A percentile compares a stretch with the other conserved stretches of the same genome.
Evolutionary conservation across 1,140 invertebrate species (phyloP).

Genomic region (Scaptomyza montana): DNA sequence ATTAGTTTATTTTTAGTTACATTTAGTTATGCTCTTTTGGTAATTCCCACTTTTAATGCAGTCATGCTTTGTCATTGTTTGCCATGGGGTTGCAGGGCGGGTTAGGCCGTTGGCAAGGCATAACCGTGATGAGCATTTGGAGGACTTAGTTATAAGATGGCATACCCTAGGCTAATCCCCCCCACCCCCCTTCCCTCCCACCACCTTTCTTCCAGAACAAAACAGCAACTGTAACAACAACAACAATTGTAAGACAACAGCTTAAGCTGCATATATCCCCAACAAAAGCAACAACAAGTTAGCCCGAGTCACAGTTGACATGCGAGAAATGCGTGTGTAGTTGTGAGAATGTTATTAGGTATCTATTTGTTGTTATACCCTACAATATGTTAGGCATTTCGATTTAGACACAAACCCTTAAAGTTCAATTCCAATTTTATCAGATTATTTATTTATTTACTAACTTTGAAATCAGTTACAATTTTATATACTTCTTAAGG

Average conservation of each 20-base stretch:
- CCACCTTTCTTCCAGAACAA: not conserved
- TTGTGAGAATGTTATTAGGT: constrained; percentile 39
- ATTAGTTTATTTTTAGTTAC: constrained; percentile 1
- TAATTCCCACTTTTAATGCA: constrained; percentile 24
- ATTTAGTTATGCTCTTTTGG: not conserved
- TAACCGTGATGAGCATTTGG: constrained; percentile 34
- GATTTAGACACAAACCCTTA: not conserved
- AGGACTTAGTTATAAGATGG: constrained; percentile 41
- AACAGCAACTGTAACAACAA: not conserved
- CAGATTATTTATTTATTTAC: too few species aligned
- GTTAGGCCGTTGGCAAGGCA: constrained; percentile 1
- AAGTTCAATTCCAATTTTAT: not conserved
- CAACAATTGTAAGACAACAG: constrained; percentile 23
- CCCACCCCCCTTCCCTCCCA: not conserved
- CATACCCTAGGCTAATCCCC: not conserved
- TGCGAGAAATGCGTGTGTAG: constrained; percentile 9
- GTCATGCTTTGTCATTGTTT: constrained; percentile 22
- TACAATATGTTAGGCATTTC: constrained; percentile 6
- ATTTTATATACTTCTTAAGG: too few species aligned
- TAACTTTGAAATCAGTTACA: not conserved
- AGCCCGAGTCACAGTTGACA: constrained; percentile 36
- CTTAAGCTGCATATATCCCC: constrained; percentile 33
- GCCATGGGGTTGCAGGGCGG: not conserved
- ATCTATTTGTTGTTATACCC: constrained; percentile 36
- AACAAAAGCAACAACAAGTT: constrained; percentile 29